phyloP scores from a whole-genome alignment of 2,797 vertebrate species.

The Takifugu ocellatus region DNA sequence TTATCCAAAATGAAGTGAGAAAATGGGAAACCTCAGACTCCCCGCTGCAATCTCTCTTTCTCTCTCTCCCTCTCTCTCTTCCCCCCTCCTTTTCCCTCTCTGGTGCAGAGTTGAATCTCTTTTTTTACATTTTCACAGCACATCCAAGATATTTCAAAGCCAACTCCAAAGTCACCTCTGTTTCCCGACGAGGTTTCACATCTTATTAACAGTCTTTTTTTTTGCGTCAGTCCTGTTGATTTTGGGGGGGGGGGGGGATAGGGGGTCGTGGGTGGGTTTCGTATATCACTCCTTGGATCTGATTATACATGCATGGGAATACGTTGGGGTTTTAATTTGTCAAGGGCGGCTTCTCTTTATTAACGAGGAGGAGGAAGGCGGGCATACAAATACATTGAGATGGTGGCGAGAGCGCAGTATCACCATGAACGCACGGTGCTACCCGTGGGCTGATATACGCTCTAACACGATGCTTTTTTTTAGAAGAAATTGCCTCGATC shows the following conservation, averaged over 20 bases:
- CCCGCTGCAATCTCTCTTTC: conserved; percentile 28
- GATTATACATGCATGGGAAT: conserved; percentile 59
- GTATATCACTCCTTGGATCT: no score
- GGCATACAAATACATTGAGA: conserved; percentile 42
- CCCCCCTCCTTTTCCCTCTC: background rate
- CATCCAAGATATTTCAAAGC: no score
- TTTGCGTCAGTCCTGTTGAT: no score
- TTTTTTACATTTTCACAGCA: no score
- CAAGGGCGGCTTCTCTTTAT: conserved; percentile 32
- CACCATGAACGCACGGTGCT: no score
- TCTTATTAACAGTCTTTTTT: background rate
- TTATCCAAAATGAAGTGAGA: conserved; percentile 16
- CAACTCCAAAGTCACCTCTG: no score
- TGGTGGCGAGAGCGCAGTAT: no score
- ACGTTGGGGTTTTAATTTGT: conserved; percentile 68
- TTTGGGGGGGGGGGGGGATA: no score
- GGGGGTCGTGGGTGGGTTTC: no score
- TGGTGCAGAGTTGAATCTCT: conserved; percentile 28
- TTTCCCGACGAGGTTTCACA: background rate
- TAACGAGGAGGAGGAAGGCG: conserved; percentile 39
- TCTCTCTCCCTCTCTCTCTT: background rate
- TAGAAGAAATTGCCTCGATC: no score
- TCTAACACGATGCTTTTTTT: no score
- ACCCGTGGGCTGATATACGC: no score
- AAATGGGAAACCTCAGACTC: conserved; percentile 38